phyloP scores from a whole-genome alignment of 2,888 invertebrate genomes.

The Noctua fimbriata region DNA sequence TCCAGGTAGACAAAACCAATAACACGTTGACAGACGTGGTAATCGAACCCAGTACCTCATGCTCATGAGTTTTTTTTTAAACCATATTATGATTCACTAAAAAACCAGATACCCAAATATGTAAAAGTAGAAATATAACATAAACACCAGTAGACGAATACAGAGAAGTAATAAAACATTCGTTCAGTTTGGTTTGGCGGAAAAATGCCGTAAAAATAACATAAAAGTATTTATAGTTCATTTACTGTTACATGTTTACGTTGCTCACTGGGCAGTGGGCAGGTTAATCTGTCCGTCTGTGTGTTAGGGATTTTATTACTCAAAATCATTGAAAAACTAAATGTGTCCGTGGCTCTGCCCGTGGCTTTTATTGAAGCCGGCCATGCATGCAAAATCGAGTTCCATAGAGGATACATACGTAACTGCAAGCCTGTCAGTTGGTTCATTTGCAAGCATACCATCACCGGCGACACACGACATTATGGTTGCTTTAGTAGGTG shows the following conservation, averaged over 20 bases:
- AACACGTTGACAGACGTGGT: background rate
- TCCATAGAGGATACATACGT: too few species aligned
- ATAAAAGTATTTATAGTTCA: slow-evolving; percentile 48
- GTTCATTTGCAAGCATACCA: too few species aligned
- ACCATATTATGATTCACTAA: slow-evolving; percentile 5
- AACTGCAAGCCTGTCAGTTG: too few species aligned
- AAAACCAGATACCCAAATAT: slow-evolving; percentile 29
- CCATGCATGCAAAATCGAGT: background rate
- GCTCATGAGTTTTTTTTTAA: background rate
- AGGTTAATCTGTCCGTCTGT: slow-evolving; percentile 20
- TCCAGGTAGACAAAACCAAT: too few species aligned
- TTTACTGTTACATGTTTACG: slow-evolving; percentile 44
- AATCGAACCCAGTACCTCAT: background rate
- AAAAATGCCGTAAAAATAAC: slow-evolving; percentile 41
- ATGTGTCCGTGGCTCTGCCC: background rate
- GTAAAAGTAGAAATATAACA: slow-evolving; percentile 25
- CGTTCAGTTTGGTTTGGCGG: slow-evolving; percentile 43
- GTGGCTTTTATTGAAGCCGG: background rate
- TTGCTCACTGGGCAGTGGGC: slow-evolving; percentile 16
- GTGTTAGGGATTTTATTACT: slow-evolving; percentile 4
- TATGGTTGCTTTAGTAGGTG: background rate
- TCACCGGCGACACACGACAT: too few species aligned
- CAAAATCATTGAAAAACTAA: background rate
- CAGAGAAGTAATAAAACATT: slow-evolving; percentile 51
- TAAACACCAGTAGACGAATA: slow-evolving; percentile 19